Percentiles rank a stretch among this genome's conserved stretches.
Conservation (phyloP, 1,140 invertebrate species). For the Euglossa dilemma region DNA sequence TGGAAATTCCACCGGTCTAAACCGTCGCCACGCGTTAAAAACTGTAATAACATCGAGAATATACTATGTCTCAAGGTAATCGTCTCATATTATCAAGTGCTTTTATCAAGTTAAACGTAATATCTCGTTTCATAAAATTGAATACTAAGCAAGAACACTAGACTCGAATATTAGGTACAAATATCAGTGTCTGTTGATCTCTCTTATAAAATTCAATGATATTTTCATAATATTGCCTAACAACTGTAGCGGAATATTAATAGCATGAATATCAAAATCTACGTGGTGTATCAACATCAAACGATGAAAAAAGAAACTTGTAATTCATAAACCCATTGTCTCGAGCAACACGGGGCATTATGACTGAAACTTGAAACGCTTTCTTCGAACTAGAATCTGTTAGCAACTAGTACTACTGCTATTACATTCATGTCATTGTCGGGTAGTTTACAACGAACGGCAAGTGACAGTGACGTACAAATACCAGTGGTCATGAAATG, state of each 20-base stretch:
- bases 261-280: neutral
- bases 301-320: neutral
- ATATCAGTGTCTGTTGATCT: conserved; percentile 16
- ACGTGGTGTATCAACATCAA: too few relatives aligned
- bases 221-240: neutral
- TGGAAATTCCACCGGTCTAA: too few relatives aligned
- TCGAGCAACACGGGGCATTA: neutral
- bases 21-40: neutral
- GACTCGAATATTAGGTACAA: neutral
- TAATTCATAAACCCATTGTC: conserved; percentile 5
- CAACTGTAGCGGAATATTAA: neutral
- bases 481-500: conserved; percentile 29
- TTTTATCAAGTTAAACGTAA: conserved; percentile 37
- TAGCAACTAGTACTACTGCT: neutral
- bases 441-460: conserved; percentile 21
- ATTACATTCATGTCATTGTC: conserved; percentile 16
- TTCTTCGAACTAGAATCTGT: conserved; percentile 41
- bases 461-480: conserved; percentile 40
- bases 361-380: conserved; percentile 19
- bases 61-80: conserved; percentile 27
- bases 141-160: neutral
- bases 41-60: neutral
- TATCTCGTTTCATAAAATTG: conserved; percentile 44
- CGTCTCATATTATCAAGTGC: conserved; percentile 37
- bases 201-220: neutral